These are phyloP conservation scores for Setipinna tenuifilis DNA, from an alignment of 2,797 vertebrate genomes.

Conservation along the genomic window DNA sequence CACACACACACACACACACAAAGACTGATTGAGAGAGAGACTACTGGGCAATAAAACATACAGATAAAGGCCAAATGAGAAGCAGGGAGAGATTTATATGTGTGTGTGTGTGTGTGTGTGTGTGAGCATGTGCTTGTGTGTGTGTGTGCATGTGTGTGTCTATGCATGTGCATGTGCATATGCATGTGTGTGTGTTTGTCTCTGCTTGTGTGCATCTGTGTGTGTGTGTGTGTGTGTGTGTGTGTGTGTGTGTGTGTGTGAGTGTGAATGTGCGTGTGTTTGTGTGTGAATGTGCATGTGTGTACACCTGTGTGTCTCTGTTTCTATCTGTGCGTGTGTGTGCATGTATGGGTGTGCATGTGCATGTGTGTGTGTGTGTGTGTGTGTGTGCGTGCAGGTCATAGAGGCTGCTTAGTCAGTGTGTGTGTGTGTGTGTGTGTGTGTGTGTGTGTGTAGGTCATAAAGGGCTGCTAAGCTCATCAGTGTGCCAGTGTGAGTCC, in stretches of 20 bases:
- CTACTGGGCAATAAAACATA: background rate
- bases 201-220: too few relatives aligned
- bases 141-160: background rate
- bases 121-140: too few relatives aligned
- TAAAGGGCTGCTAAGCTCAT: conserved; percentile 17
- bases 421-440: background rate
- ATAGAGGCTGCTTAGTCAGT: too few relatives aligned
- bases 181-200: background rate
- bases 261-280: background rate
- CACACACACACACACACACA: too few relatives aligned
- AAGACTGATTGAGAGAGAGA: background rate
- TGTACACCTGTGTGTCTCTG: too few relatives aligned
- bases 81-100: background rate
- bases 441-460: background rate
- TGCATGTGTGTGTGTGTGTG: too few relatives aligned
- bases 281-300: too few relatives aligned
- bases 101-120: background rate
- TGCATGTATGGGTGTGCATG: too few relatives aligned
- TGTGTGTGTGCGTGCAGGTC: too few relatives aligned
- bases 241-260: background rate
- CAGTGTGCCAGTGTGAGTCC: background rate
- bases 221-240: background rate
- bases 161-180: background rate
- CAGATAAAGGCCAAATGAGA: background rate
- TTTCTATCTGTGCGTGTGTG: too few relatives aligned